These are phyloP conservation scores for Ophioninae sp. DNA, from an alignment of 2,888 invertebrate genomes.

Conservation along the genomic window DNA sequence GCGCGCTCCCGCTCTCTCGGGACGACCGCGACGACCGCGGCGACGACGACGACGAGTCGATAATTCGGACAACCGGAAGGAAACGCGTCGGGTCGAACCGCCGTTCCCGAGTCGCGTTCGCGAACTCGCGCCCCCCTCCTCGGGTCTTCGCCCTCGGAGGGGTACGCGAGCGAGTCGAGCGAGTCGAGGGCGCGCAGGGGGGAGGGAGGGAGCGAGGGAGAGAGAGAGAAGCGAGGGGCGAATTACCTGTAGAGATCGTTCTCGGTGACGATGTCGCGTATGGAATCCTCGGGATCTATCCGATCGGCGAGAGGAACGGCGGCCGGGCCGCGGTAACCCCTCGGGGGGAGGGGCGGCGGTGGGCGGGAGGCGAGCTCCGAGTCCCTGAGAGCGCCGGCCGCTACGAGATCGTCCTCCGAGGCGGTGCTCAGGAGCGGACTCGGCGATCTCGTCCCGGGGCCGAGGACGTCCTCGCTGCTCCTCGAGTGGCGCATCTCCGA, in stretches of 20 bases:
- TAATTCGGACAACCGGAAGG: no score
- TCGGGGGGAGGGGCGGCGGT: conserved; percentile 67
- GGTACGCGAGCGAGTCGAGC: no score
- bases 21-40: no score
- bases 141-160: no score
- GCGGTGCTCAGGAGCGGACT: conserved; percentile 73
- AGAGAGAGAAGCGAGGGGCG: no score
- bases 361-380: conserved; percentile 61
- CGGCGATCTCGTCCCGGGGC: conserved; percentile 71
- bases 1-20: no score
- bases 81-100: no score
- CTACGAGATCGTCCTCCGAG: conserved; percentile 78
- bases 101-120: no score
- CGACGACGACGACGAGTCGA: no score
- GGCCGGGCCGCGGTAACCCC: conserved; percentile 69
- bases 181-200: no score
- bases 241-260: conserved; percentile 84
- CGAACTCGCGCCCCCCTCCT: no score
- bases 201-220: no score
- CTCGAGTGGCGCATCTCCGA: conserved; percentile 78
- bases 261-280: conserved; percentile 85
- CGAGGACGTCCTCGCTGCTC: conserved; percentile 79
- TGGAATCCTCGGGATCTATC: conserved; percentile 85
- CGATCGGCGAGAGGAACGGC: conserved; percentile 78
- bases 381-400: conserved; percentile 74